These are phyloP conservation scores for Drosophila merina DNA, from an alignment of 2,888 invertebrate genomes.

Conservation along the genomic window DNA sequence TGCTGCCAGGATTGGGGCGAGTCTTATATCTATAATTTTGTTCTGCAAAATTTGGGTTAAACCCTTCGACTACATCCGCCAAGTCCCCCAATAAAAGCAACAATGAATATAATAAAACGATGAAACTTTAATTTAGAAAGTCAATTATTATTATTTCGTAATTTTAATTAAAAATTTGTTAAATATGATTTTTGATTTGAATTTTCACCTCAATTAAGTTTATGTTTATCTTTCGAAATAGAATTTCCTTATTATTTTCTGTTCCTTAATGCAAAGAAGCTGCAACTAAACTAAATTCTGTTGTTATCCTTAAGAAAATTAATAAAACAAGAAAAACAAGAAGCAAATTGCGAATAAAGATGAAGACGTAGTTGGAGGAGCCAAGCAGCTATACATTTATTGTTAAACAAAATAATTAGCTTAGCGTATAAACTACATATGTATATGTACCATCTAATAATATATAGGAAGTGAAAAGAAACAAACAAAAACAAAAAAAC, in stretches of 20 bases:
- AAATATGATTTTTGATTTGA: slow-evolving; percentile 49
- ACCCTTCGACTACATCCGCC: slow-evolving; percentile 40
- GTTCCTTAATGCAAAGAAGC: slow-evolving; percentile 74
- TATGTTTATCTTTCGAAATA: slow-evolving; percentile 55
- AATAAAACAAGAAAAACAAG: slow-evolving; percentile 26
- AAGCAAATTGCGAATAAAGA: slow-evolving; percentile 2
- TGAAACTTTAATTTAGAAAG: slow-evolving; percentile 30
- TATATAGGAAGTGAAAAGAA: slow-evolving; percentile 66
- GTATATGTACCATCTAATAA: slow-evolving; percentile 67
- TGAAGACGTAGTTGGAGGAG: slow-evolving; percentile 33
- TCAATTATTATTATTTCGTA: slow-evolving; percentile 54
- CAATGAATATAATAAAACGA: slow-evolving; percentile 17
- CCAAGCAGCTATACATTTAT: slow-evolving; percentile 73
- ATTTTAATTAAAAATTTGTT: slow-evolving; percentile 57
- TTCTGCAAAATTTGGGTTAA: slow-evolving; percentile 60
- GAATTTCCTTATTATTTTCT: slow-evolving; percentile 61
- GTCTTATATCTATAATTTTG: slow-evolving; percentile 62
- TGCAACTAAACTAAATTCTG: slow-evolving; percentile 51
- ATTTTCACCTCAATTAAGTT: slow-evolving; percentile 45
- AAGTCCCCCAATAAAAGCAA: neutral
- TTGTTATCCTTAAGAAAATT: slow-evolving; percentile 45
- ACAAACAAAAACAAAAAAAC: slow-evolving; percentile 44
- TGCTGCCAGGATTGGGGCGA: slow-evolving; percentile 53
- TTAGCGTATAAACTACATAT: slow-evolving; percentile 72
- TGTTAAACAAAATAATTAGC: slow-evolving; percentile 75